Conservation (phyloP, 2,113 vertebrate species). For the Lutjanus erythropterus region DNA sequence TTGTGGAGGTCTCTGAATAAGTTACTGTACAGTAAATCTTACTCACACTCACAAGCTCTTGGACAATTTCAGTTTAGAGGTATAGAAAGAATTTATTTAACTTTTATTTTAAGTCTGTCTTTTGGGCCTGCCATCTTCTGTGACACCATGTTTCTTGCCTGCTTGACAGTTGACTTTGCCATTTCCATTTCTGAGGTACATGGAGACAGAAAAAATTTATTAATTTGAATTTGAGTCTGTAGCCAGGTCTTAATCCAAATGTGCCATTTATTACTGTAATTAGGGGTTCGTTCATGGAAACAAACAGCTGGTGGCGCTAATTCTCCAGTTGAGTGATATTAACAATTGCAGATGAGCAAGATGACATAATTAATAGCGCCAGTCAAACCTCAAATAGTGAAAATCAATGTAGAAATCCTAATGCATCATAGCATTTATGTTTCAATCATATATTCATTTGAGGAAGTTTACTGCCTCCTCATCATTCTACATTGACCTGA, state of each 20-base stretch:
- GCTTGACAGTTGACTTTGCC: neutral
- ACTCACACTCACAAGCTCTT: neutral
- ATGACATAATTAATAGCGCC: neutral
- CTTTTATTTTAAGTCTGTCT: no score
- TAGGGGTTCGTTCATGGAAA: no score
- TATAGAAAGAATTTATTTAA: neutral
- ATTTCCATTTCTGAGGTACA: neutral
- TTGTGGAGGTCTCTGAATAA: neutral
- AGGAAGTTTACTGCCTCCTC: neutral
- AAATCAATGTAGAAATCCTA: neutral
- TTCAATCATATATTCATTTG: neutral
- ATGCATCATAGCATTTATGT: neutral
- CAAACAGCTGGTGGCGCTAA: no score
- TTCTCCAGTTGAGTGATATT: no score
- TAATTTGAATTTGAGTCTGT: no score
- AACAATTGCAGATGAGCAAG: no score
- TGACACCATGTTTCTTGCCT: constrained; percentile 8
- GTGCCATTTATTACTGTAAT: no score
- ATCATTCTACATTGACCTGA: neutral
- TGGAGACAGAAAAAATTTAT: neutral
- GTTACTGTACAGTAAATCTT: neutral
- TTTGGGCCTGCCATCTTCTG: neutral
- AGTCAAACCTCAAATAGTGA: neutral
- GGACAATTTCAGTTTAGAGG: neutral
- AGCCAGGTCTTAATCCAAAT: no score